Evolutionary conservation across 2,888 invertebrate species (phyloP), one percentile per base, ranked within the genome.

Genomic region (Ommatoiulus sabulosus): DNA sequence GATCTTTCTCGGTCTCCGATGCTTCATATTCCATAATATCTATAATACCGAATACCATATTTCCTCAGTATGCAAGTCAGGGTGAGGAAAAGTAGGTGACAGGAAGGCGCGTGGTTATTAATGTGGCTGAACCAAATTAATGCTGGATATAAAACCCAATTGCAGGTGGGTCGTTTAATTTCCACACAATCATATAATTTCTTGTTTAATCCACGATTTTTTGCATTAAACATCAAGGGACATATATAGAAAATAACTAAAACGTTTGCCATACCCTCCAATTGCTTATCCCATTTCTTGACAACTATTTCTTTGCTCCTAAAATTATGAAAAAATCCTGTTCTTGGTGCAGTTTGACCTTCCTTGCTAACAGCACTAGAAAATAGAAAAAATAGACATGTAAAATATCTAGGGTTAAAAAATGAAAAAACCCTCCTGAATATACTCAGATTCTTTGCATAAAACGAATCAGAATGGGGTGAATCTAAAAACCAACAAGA

Each of bases 271-370:
- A 44, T 85, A 85, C 85, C 96, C 93, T 99, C 98, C 3, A 93
- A 93, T 35, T 94, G 93, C 89, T 94, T 93, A 92, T 98, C 96
- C 98, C 99, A 99, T 92, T 95, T 96, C 91, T 95, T 96, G 0
- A 98, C 96, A 2, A 99, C 92, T 90, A 99, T 94, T 93, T 99
- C 98, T 89, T 95, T 94, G 90, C 95, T 94, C 90, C 95, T 94
- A 92, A 99, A 99, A 91, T 95, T 95, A 92, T 98, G 96, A 92
- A 97, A 95, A 92, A 98, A 98, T 4, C 98, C 97, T 88, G 96
- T 95, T 90, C 96, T 94, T 17, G 96, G 96, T 2, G 95, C 95
- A 7, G 94, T 93, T 91, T 96, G 95, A 15, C 93, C 93, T 89
- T 93, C 93, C 90, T 93, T 93, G 90, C 93, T 93, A 0, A 93